Evolutionary conservation across 2,888 invertebrate genomes (phyloP), one percentile per base, ranked within the genome.

Genomic region (Lasioglossum morio): DNA sequence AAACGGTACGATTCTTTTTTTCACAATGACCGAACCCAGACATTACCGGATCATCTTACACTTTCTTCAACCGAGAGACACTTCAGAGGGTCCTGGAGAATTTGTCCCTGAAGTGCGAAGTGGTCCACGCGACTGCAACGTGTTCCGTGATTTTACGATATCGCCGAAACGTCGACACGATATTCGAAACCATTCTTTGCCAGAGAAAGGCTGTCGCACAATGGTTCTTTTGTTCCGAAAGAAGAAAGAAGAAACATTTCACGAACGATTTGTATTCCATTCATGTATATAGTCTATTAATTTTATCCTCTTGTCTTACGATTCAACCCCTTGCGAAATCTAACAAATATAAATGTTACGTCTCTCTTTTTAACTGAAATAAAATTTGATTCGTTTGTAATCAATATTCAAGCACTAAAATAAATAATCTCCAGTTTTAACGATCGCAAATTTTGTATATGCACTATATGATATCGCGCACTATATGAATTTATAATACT

Each of bases 1-100:
- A 53, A 79, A 81, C 43, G 81, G 73, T 73, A 12, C 70, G 85
- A 83, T 88, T 88, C 89, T 86, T 89, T 89, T 89, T 84, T 85
- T 84, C 69, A 70, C 75, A 19, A 69, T 73, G 74, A 85, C 80
- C 79, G 74, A 73, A 57, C 34, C 4, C 27, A 23, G 72, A 34
- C 48, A 69, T 82, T 70, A 66, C 82, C 57, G 63, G 73, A 81
- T 85, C 81, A 83, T 77, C 81, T 87, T 81, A 48, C 63, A 63
- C 60, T 23, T 16, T 23, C n/a, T 27, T 37, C 27, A 0, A 16
- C 57, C n/a, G 30, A n/a, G 63, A n/a, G 63, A 48, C 78, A 74
- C 84, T 84, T 76, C 46, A 77, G 30, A 66, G 14, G 23, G n/a
- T 63, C 69, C 48, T 72, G 27, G 57, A 27, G 72, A 66, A 77